Evolutionary conservation across 2,797 vertebrate genomes (phyloP).

Genomic region (Numenius phaeopus): DNA sequence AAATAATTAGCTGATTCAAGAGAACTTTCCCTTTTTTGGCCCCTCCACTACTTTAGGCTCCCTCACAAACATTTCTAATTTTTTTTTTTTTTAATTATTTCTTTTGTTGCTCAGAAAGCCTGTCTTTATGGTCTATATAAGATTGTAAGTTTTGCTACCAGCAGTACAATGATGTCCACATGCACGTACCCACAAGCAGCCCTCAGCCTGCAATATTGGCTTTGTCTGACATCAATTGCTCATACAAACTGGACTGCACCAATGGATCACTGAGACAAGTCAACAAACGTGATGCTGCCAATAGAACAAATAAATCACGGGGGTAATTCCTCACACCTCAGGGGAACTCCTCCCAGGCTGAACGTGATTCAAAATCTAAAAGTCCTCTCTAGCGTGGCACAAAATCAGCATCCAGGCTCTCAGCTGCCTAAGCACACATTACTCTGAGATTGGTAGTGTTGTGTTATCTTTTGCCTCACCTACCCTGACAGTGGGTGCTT

Average conservation of each 20-base stretch:
- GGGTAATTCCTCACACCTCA: not conserved
- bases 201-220: accelerated
- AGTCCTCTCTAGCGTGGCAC: not conserved
- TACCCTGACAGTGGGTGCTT: not conserved
- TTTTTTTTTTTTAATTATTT: not conserved
- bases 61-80: not conserved
- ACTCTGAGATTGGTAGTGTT: not conserved
- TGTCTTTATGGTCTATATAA: not conserved
- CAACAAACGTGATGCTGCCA: not conserved
- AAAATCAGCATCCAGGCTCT: not conserved
- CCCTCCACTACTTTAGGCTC: not conserved
- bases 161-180: accelerated
- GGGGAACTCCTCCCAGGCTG: not conserved
- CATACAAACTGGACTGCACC: accelerated
- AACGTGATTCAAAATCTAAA: not conserved
- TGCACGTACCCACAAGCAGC: accelerated
- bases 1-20: not conserved
- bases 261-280: not conserved
- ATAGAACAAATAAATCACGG: not conserved
- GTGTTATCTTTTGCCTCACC: not conserved
- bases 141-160: not conserved
- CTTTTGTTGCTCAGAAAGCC: not conserved
- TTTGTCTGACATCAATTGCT: not conserved
- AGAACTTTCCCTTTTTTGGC: not conserved
- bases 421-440: not conserved